Evolutionary conservation across 2,113 vertebrate species (phyloP).

Genomic region (Lepidothrix coronata): DNA sequence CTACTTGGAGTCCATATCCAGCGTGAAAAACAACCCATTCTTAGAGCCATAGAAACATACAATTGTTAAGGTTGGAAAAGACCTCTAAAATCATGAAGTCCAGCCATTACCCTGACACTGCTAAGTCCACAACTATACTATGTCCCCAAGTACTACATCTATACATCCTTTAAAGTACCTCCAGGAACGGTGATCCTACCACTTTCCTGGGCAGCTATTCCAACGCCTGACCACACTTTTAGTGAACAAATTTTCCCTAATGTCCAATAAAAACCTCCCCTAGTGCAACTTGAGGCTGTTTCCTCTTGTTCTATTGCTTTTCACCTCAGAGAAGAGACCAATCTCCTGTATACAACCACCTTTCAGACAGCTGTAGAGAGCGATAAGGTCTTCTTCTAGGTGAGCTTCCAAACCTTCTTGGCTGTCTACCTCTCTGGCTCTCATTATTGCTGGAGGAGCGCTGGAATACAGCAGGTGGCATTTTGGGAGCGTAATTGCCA

Average conservation of each 20-base stretch:
- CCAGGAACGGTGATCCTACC: background rate
- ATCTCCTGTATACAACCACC: background rate
- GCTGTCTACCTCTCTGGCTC: background rate
- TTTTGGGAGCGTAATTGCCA: rapidly evolving
- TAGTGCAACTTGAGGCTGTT: background rate
- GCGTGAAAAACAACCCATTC: background rate
- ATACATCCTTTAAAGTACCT: background rate
- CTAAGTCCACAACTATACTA: background rate
- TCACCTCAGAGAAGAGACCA: background rate
- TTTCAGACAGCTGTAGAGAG: background rate
- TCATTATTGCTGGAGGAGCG: too few species aligned
- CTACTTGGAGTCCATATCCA: background rate
- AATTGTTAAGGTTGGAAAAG: background rate
- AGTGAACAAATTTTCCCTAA: background rate
- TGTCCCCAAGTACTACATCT: too few species aligned
- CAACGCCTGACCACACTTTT: rapidly evolving
- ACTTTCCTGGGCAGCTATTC: background rate
- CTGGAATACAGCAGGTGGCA: background rate
- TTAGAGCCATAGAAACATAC: background rate
- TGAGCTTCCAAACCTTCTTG: background rate
- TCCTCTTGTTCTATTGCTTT: background rate
- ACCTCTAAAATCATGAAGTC: background rate
- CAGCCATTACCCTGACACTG: background rate
- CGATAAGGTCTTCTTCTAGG: background rate
- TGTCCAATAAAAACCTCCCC: background rate